Percentiles rank a stretch among this genome's conserved stretches.
phyloP scores from a whole-genome alignment of 2,888 invertebrate species.

The Mimas tiliae region DNA sequence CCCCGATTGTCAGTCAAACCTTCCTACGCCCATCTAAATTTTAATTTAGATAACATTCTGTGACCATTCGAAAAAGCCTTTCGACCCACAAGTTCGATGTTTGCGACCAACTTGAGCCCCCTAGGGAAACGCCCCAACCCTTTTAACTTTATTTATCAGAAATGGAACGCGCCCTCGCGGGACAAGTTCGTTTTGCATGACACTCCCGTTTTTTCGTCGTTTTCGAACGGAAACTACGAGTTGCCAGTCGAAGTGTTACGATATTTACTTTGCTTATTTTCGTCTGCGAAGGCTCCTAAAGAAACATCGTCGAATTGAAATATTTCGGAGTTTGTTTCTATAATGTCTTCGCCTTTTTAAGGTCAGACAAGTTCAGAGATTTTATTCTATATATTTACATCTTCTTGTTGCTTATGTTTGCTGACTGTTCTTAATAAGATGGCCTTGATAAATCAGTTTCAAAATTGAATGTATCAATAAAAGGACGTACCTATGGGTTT shows the following conservation, averaged over 20 bases:
- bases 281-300: slow-evolving; percentile 19
- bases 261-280: slow-evolving; percentile 29
- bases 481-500: background rate
- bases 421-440: background rate
- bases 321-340: slow-evolving; percentile 26
- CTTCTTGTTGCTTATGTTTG: slow-evolving; percentile 12
- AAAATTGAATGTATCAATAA: background rate
- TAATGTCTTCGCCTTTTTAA: slow-evolving; percentile 26
- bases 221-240: slow-evolving; percentile 30
- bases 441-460: background rate
- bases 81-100: slow-evolving; percentile 34
- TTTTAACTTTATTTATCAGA: slow-evolving; percentile 75
- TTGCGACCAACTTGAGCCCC: slow-evolving; percentile 49
- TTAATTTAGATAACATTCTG: slow-evolving; percentile 51
- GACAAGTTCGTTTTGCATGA: slow-evolving; percentile 63
- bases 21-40: slow-evolving; percentile 37
- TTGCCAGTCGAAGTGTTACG: slow-evolving; percentile 24
- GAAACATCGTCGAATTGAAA: slow-evolving; percentile 25
- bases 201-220: slow-evolving; percentile 49
- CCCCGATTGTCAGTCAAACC: slow-evolving; percentile 20
- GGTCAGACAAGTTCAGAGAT: background rate
- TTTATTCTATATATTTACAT: background rate
- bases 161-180: slow-evolving; percentile 62
- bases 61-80: slow-evolving; percentile 37
- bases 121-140: slow-evolving; percentile 56